phyloP scores from a whole-genome alignment of 2,797 vertebrate species.

The Salarias fasciatus region DNA sequence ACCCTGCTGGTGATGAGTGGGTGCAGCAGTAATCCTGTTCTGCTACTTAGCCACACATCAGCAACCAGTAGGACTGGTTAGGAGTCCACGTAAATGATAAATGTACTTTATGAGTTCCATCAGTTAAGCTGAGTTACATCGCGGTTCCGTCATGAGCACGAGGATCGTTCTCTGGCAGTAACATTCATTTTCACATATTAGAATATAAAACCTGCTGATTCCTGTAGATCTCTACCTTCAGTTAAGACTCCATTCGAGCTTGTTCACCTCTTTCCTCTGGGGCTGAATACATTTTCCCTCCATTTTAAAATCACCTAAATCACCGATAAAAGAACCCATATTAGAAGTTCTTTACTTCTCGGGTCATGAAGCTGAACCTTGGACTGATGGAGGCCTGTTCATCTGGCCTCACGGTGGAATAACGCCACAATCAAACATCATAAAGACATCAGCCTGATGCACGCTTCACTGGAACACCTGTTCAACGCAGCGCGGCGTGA shows the following conservation, averaged over 20 bases:
- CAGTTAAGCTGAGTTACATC: too few species aligned
- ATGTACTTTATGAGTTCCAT: too few species aligned
- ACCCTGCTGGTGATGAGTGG: too few species aligned
- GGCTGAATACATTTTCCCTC: conserved; percentile 19
- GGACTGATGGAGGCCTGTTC: conserved; percentile 37
- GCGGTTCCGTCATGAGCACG: too few species aligned
- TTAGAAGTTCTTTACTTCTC: conserved; percentile 34
- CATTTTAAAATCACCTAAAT: conserved; percentile 28
- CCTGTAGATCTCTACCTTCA: not conserved
- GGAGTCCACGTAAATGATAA: too few species aligned
- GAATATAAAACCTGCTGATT: too few species aligned
- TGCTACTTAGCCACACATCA: too few species aligned
- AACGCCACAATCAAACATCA: conserved; percentile 58
- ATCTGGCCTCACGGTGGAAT: conserved; percentile 50
- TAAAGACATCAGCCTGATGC: conserved; percentile 25
- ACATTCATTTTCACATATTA: too few species aligned
- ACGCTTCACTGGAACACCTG: conserved; percentile 60
- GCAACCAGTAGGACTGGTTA: too few species aligned
- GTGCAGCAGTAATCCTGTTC: too few species aligned
- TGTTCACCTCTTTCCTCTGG: conserved; percentile 11
- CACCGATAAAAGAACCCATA: conserved; percentile 34
- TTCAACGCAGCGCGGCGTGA: conserved; percentile 48
- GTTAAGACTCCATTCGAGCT: conserved; percentile 16
- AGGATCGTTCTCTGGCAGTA: too few species aligned
- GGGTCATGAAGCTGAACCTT: conserved; percentile 37